A percentile compares a stretch with the other conserved stretches of the same genome.
These are phyloP conservation scores for Sciurus vulgaris DNA, from an alignment of 2,797 vertebrate genomes.

Conservation along the genomic window DNA sequence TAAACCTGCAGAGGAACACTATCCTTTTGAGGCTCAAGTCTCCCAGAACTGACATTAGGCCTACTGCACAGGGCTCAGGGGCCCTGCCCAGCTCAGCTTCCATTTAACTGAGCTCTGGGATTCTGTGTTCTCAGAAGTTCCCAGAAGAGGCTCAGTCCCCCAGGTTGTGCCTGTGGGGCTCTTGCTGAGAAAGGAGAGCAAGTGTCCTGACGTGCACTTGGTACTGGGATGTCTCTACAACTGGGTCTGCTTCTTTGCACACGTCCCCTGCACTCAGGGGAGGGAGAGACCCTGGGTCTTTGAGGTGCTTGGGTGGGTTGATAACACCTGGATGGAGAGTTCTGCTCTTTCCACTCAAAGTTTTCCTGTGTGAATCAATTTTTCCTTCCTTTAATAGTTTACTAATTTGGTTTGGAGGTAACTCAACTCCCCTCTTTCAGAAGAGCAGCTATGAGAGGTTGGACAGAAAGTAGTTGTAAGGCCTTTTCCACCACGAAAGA, in stretches of 20 bases:
- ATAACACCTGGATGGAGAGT: too few species aligned
- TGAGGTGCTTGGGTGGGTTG: neutral
- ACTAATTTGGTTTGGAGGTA: neutral
- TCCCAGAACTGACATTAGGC: neutral
- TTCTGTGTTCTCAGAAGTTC: neutral
- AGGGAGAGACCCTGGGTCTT: neutral
- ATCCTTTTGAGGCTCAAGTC: neutral
- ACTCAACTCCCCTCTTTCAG: neutral
- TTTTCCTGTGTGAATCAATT: neutral
- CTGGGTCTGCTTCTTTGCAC: too few species aligned
- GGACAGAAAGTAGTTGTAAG: neutral
- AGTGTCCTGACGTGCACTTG: too few species aligned
- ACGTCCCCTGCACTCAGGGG: neutral
- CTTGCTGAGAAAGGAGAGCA: fast-evolving
- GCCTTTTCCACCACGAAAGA: neutral
- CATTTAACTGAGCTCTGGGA: neutral
- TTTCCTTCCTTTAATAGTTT: neutral
- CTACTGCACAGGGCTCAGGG: neutral
- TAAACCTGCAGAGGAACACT: neutral
- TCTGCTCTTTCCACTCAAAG: neutral
- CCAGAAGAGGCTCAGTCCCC: neutral
- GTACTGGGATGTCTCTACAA: neutral
- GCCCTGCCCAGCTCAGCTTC: neutral
- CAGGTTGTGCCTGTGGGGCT: neutral
- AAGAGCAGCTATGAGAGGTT: neutral